Conservation (phyloP, 2,113 vertebrate species). For the Hylia prasina region DNA sequence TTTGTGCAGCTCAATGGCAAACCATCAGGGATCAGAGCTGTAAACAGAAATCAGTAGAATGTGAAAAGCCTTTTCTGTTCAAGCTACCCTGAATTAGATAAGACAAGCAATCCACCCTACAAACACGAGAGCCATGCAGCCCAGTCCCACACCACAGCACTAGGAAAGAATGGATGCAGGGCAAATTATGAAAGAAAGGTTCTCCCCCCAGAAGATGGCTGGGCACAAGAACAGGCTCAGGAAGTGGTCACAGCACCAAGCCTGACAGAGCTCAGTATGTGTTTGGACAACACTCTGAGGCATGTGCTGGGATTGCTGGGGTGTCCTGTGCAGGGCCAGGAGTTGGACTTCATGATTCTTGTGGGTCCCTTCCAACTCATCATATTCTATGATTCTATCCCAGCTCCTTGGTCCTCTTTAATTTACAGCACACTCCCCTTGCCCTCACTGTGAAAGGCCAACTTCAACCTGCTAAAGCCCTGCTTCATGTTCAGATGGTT, state of each 20-base stretch:
- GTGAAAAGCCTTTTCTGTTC: neutral
- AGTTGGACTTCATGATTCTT: neutral
- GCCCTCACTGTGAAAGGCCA: neutral
- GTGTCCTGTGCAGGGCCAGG: neutral
- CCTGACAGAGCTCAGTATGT: neutral
- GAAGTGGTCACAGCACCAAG: neutral
- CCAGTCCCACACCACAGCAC: neutral
- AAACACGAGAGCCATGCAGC: neutral
- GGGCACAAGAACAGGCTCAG: neutral
- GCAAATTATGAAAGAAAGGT: neutral
- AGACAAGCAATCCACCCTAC: neutral
- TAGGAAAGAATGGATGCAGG: neutral
- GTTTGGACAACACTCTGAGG: neutral
- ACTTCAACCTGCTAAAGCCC: neutral
- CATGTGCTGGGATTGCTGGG: neutral
- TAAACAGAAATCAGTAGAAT: neutral
- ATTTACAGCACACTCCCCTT: neutral
- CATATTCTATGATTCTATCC: neutral
- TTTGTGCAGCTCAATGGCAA: neutral
- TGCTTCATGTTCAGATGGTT: neutral
- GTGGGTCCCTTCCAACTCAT: neutral
- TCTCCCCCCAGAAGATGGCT: neutral
- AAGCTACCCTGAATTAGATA: neutral
- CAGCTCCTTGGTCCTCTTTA: neutral
- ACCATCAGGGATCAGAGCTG: neutral